Percentiles rank a stretch among this genome's conserved stretches.
Conservation (phyloP, 2,888 invertebrate genomes). For the Odontocerum albicorne region DNA sequence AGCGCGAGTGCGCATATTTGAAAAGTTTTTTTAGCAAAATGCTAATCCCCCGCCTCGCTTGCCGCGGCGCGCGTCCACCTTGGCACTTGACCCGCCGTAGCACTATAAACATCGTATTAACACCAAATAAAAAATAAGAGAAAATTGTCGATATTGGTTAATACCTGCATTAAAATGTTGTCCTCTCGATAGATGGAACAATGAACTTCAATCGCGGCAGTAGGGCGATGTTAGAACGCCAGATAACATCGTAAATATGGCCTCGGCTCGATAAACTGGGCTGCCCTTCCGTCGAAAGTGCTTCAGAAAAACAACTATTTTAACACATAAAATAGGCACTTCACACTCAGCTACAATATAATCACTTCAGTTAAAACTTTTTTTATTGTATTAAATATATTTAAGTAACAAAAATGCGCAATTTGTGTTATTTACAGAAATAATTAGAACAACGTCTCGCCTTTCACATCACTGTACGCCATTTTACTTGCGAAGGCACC, state of each 20-base stretch:
- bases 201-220: slow-evolving; percentile 17
- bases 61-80: slow-evolving; percentile 31
- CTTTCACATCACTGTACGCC: slow-evolving; percentile 70
- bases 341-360: slow-evolving; percentile 22
- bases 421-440: slow-evolving; percentile 39
- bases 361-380: slow-evolving; percentile 11
- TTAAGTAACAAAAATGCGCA: slow-evolving; percentile 19
- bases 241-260: slow-evolving; percentile 69
- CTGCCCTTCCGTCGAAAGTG: slow-evolving; percentile 30
- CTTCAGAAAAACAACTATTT: slow-evolving; percentile 24
- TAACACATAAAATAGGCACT: slow-evolving; percentile 24
- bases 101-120: slow-evolving; percentile 23
- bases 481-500: slow-evolving; percentile 60
- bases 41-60: slow-evolving; percentile 31
- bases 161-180: slow-evolving; percentile 20
- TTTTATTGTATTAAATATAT: slow-evolving; percentile 13
- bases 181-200: slow-evolving; percentile 3
- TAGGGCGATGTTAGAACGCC: slow-evolving; percentile 54
- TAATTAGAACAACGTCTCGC: slow-evolving; percentile 54
- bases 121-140: not conserved
- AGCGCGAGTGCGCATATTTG: not conserved
- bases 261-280: slow-evolving; percentile 44
- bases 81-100: slow-evolving; percentile 33
- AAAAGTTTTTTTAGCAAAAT: slow-evolving; percentile 25
- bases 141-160: slow-evolving; percentile 6